These are phyloP conservation scores for Mactra quadrangularis DNA, from an alignment of 1,140 invertebrate species.

Conservation along the genomic window DNA sequence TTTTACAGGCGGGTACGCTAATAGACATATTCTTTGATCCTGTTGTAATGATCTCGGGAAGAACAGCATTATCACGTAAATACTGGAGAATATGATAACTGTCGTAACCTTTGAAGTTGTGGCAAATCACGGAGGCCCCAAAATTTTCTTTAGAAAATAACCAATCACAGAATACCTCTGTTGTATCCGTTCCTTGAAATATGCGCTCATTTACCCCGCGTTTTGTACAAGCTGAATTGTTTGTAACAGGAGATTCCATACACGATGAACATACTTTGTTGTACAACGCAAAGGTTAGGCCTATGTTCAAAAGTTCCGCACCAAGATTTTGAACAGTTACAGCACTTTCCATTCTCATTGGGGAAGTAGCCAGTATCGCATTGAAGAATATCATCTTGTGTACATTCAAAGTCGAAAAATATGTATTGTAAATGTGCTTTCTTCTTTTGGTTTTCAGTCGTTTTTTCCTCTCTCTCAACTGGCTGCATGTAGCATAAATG, in stretches of 20 bases:
- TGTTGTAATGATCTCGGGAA: conserved; percentile 33
- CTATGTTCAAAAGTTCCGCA: conserved; percentile 14
- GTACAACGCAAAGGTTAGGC: conserved; percentile 25
- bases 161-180: background rate
- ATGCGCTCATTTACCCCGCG: background rate
- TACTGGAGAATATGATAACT: conserved; percentile 46
- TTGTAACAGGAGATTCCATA: background rate
- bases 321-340: conserved; percentile 5
- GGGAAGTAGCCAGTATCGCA: conserved; percentile 1
- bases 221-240: background rate
- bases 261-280: conserved; percentile 22
- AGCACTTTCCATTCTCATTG: conserved; percentile 2
- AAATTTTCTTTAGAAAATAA: conserved; percentile 21
- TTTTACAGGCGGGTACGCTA: background rate
- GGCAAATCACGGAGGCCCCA: conserved; percentile 11
- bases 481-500: conserved; percentile 37
- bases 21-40: conserved; percentile 27
- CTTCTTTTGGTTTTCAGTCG: background rate
- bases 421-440: background rate
- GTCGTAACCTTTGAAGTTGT: conserved; percentile 49
- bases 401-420: conserved; percentile 43
- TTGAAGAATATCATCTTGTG: conserved; percentile 9
- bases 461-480: background rate
- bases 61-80: conserved; percentile 19
- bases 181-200: background rate